Base-by-base conservation (phyloP, 1,140 invertebrate genomes). In the Panulirus ornatus region DNA sequence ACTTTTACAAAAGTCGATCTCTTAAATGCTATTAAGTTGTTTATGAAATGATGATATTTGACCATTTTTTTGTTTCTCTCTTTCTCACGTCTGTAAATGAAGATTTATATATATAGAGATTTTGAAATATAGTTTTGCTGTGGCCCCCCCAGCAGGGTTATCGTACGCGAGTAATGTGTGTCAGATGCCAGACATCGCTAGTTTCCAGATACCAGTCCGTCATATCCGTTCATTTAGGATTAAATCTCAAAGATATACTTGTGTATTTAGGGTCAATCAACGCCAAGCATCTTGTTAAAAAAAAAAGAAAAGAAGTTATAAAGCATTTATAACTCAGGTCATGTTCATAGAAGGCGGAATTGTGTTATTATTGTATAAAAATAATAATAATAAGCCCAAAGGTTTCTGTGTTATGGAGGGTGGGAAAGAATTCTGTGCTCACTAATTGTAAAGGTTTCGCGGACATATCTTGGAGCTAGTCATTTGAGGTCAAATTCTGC, bases 381-480 rank as follows among this genome's bases (percentile, higher is more conserved):
- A n/a, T n/a, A n/a, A n/a, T n/a, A n/a, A n/a, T n/a, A n/a, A n/a
- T n/a, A n/a, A n/a, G n/a, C n/a, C 58, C 58, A 30, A 30, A 30
- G n/a, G 58, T 30, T n/a, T 66, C 16, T 66, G 22, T 3, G 5
- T 22, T 58, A 58, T 58, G 19, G 22, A 58, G n/a, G n/a, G 3
- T 66, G 30, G 11, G 58, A 66, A 3, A 11, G 30, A 30, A 22
- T 66, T 66, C 16, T 66, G 30, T 30, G 58, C n/a, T 66, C n/a
- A 30, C 30, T 66, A 66, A 6, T 66, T 2, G 27, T 66, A 8
- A 30, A 66, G 30, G 34, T 27, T 51, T 38, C 40, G 79, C 87
- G 87, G 76, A 83, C 87, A 73, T 73, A 89, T 89, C 87, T 89
- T 40, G 87, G 83, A 89, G 79, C 87, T 89, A 89, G 87, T 89